Evolutionary conservation across 1,140 invertebrate genomes (phyloP).

Genomic region (Tribolium castaneum): DNA sequence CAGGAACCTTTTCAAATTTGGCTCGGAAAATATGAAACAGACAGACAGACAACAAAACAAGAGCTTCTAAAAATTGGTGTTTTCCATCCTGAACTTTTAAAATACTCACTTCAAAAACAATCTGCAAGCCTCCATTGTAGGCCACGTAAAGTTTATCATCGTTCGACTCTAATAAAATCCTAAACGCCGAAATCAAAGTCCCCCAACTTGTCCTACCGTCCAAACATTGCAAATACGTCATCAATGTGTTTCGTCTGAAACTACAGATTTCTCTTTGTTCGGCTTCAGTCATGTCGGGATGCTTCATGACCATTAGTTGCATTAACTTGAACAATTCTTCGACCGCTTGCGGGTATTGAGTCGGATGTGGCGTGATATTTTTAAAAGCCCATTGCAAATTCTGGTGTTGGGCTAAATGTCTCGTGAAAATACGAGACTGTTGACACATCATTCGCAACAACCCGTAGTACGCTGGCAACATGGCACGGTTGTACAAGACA

Average conservation of each 20-base stretch:
- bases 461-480: constrained; percentile 95
- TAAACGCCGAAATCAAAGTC: constrained; percentile 88
- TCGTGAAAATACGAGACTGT: constrained; percentile 85
- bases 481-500: constrained; percentile 90
- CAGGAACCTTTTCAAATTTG: too few species aligned
- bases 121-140: constrained; percentile 87
- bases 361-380: constrained; percentile 93
- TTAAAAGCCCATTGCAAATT: constrained; percentile 97
- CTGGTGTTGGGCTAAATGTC: constrained; percentile 89
- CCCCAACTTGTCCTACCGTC: constrained; percentile 89
- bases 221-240: constrained; percentile 84
- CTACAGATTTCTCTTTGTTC: constrained; percentile 83
- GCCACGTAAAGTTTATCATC: constrained; percentile 90
- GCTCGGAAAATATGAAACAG: too few species aligned
- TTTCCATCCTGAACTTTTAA: background rate
- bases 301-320: constrained; percentile 82
- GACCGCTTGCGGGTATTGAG: constrained; percentile 91
- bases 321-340: constrained; percentile 92
- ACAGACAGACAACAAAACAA: too few species aligned
- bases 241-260: constrained; percentile 85
- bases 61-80: too few species aligned
- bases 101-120: constrained; percentile 82
- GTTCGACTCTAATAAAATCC: constrained; percentile 87
- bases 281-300: constrained; percentile 81
- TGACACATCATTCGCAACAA: constrained; percentile 89